Evolutionary conservation across 2,888 invertebrate genomes (phyloP).

Genomic region (Amblyteles armatorius): DNA sequence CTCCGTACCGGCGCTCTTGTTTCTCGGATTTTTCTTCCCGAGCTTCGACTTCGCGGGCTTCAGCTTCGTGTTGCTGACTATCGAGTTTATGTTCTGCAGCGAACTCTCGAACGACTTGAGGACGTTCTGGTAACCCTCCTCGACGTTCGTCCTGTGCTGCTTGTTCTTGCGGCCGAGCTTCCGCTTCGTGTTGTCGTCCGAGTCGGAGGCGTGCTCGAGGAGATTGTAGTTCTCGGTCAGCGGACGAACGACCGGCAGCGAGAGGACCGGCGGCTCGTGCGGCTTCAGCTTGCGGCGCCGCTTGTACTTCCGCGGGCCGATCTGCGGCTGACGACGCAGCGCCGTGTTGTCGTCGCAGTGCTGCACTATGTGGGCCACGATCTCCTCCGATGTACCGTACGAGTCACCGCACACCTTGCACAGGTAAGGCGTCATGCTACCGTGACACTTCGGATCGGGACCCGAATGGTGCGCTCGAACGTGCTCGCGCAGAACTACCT

Average conservation of each 20-base stretch:
- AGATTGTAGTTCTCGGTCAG: conserved; percentile 79
- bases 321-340: conserved; percentile 91
- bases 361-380: conserved; percentile 93
- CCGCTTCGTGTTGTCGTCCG: conserved; percentile 82
- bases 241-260: conserved; percentile 56
- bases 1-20: conserved; percentile 79
- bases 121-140: conserved; percentile 82
- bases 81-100: conserved; percentile 83
- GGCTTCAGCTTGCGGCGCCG: conserved; percentile 91
- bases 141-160: conserved; percentile 78
- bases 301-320: conserved; percentile 92
- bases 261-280: conserved; percentile 83
- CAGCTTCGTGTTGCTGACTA: conserved; percentile 84
- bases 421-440: conserved; percentile 88
- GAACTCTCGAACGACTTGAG: conserved; percentile 83
- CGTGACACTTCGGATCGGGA: conserved; percentile 89
- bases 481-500: conserved; percentile 93
- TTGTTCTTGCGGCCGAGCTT: conserved; percentile 82
- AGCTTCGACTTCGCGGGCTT: conserved; percentile 79
- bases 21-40: conserved; percentile 80
- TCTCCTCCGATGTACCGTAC: conserved; percentile 89
- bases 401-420: conserved; percentile 92
- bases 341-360: conserved; percentile 95
- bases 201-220: conserved; percentile 79
- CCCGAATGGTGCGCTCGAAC: conserved; percentile 95